A percentile compares a stretch with the other conserved stretches of the same genome.
Evolutionary conservation across 2,797 vertebrate genomes (phyloP).

Genomic region (Propithecus deckenii): DNA sequence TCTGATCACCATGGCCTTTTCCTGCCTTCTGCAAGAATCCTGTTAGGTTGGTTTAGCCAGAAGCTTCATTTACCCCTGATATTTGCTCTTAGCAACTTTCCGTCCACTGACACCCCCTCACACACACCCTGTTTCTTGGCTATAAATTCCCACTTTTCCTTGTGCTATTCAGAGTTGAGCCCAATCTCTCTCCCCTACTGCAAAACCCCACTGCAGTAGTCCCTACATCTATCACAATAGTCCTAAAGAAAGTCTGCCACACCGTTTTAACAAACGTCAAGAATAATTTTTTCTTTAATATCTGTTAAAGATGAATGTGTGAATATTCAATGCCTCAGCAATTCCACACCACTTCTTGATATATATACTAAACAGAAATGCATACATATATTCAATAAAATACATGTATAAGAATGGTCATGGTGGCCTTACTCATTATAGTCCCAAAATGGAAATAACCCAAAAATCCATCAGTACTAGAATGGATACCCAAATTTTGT

Average conservation of each 20-base stretch:
- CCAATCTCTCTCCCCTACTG: neutral
- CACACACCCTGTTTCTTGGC: neutral
- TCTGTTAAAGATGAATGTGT: neutral
- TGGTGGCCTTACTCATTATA: neutral
- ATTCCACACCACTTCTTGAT: neutral
- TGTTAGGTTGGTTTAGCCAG: neutral
- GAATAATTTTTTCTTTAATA: neutral
- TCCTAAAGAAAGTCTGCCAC: neutral
- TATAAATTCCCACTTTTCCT: conserved; percentile 1
- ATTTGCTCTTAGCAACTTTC: neutral
- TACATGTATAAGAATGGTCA: neutral
- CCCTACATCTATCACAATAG: neutral
- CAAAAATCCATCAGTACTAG: neutral
- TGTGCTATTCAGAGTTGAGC: neutral
- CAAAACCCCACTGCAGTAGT: neutral
- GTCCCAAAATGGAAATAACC: neutral
- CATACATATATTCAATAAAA: neutral
- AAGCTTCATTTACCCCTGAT: neutral
- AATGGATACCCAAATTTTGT: neutral
- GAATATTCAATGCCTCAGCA: neutral
- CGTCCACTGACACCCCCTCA: neutral
- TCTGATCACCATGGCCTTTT: neutral
- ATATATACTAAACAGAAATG: neutral
- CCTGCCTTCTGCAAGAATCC: neutral
- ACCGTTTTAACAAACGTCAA: neutral